Percentiles rank a stretch among this genome's conserved stretches.
These are phyloP conservation scores for Calidris pygmaea DNA, from an alignment of 2,113 vertebrate genomes.

Conservation along the genomic window DNA sequence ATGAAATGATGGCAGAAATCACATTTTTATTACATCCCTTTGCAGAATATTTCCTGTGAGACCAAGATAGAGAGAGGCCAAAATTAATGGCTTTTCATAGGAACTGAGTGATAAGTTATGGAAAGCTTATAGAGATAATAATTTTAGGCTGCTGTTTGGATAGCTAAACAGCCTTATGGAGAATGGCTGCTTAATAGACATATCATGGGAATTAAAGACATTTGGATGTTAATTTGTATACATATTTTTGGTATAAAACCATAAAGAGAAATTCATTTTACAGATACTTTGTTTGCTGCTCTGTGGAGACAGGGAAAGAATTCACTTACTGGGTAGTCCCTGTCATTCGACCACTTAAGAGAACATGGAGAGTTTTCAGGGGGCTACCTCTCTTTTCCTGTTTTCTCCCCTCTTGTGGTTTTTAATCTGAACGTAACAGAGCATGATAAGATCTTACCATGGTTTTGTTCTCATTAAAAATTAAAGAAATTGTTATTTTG, in stretches of 20 bases:
- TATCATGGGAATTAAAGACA: background rate
- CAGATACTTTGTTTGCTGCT: constrained; percentile 25
- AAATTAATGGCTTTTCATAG: background rate
- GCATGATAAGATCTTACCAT: constrained; percentile 47
- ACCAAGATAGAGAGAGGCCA: background rate
- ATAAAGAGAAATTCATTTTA: constrained; percentile 46
- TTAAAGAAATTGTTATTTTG: constrained; percentile 68
- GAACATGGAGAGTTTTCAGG: constrained; percentile 16
- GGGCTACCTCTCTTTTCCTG: background rate
- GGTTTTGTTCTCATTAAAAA: constrained; percentile 73
- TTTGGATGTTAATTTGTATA: background rate
- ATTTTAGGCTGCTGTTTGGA: constrained; percentile 25
- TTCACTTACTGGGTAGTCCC: constrained; percentile 38
- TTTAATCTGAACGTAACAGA: constrained; percentile 64
- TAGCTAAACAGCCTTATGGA: background rate
- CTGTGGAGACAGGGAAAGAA: constrained; percentile 19
- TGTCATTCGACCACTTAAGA: constrained; percentile 27
- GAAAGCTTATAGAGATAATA: background rate
- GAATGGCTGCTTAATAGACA: background rate
- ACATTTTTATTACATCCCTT: background rate
- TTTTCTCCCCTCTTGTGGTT: constrained; percentile 49
- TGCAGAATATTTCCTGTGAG: background rate
- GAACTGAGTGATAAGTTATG: background rate
- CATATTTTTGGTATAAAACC: constrained; percentile 30
- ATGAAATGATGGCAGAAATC: background rate